These are phyloP conservation scores for Nemopilema nomurai DNA, from an alignment of 30 jellyfish, hydroid and myxozoan genomes.

Conservation along the genomic window DNA sequence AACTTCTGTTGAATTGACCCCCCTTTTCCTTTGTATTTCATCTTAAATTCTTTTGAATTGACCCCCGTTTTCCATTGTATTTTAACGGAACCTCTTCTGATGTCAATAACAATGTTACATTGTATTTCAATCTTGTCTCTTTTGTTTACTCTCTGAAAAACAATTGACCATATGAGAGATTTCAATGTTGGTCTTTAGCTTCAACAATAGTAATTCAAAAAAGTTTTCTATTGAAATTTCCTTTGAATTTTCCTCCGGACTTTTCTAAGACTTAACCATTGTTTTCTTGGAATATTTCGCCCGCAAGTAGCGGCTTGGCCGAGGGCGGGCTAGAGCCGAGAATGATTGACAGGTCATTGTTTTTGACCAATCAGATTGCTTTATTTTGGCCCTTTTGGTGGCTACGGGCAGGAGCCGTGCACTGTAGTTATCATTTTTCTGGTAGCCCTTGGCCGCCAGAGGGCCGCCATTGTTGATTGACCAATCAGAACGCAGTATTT, in stretches of 20 bases:
- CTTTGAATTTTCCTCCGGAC: not conserved
- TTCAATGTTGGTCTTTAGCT: not conserved
- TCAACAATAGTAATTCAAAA: not conserved
- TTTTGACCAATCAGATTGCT: not conserved
- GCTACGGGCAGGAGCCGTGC: not conserved
- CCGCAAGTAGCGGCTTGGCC: not conserved
- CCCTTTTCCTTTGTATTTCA: not conserved
- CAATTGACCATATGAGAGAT: not conserved
- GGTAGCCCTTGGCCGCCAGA: slow-evolving; percentile 13
- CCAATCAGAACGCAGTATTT: slow-evolving; percentile 13
- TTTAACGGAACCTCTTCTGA: too few relatives aligned
- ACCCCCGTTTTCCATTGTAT: not conserved
- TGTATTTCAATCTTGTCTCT: not conserved
- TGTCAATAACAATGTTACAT: not conserved
- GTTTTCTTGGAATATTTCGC: not conserved
- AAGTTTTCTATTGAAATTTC: not conserved
- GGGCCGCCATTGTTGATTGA: slow-evolving; percentile 7
- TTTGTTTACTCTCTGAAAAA: not conserved
- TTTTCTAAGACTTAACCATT: not conserved
- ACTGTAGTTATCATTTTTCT: not conserved
- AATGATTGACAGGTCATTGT: not conserved
- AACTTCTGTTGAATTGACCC: not conserved
- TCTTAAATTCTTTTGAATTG: not conserved
- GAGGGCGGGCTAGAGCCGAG: not conserved
- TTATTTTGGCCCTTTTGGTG: not conserved